These are phyloP conservation scores for Microcebus murinus DNA, from an alignment of 2,113 vertebrate genomes.

Conservation along the genomic window DNA sequence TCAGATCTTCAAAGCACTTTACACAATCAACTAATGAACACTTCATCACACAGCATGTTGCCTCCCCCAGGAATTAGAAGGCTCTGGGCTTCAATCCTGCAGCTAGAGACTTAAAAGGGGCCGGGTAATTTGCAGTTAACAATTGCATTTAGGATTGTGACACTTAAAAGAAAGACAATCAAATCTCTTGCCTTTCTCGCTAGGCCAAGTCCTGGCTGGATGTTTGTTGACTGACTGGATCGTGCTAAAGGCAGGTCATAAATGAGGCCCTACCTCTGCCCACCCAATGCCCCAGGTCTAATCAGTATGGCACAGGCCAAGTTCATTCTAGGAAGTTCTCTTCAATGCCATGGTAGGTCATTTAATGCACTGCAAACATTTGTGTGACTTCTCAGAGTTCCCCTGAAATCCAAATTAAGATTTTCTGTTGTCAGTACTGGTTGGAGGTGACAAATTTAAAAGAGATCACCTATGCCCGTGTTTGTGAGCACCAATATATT, in stretches of 20 bases:
- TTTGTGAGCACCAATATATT: neutral
- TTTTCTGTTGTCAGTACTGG: too few relatives aligned
- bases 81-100: slow-evolving; percentile 10
- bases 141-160: slow-evolving; percentile 45
- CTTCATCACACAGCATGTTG: slow-evolving; percentile 32
- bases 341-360: neutral
- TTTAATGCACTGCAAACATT: neutral
- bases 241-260: neutral
- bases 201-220: neutral
- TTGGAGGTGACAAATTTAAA: neutral
- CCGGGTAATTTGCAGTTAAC: slow-evolving; percentile 52
- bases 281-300: neutral
- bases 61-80: neutral
- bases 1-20: slow-evolving; percentile 61
- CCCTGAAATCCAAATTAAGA: neutral
- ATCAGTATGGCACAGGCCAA: neutral
- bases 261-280: neutral
- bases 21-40: slow-evolving; percentile 69
- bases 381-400: neutral
- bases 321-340: neutral
- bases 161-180: slow-evolving; percentile 43
- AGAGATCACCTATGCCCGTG: neutral
- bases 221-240: slow-evolving; percentile 52
- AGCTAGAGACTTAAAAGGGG: slow-evolving; percentile 42
- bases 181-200: neutral